These are phyloP conservation scores for Phocoena sinus DNA, from an alignment of 2,113 vertebrate genomes.

Conservation along the genomic window DNA sequence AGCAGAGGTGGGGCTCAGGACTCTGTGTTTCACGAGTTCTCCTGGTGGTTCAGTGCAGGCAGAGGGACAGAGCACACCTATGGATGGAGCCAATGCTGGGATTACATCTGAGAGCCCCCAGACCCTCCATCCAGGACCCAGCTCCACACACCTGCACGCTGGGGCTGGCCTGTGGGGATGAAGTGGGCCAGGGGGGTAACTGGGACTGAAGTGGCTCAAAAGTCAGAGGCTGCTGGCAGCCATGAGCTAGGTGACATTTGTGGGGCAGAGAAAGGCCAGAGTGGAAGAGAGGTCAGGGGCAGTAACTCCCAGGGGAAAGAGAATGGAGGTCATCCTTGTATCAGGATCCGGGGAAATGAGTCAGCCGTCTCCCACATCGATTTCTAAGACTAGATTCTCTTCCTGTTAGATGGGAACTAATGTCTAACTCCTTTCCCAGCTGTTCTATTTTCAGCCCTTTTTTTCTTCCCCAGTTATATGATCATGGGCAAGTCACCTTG, in stretches of 20 bases:
- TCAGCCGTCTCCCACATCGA: no score
- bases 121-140: neutral
- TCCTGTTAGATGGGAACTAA: neutral
- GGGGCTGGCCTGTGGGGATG: neutral
- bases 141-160: rapidly evolving
- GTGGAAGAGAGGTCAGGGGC: neutral
- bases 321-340: neutral
- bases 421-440: neutral
- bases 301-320: neutral
- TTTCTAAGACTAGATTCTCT: neutral
- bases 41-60: neutral
- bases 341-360: neutral
- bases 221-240: neutral
- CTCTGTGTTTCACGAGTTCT: neutral
- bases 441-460: neutral
- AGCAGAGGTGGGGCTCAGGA: neutral
- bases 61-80: neutral
- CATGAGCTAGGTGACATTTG: neutral
- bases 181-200: rapidly evolving
- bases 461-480: neutral
- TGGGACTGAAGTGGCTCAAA: neutral
- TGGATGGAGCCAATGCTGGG: neutral
- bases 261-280: neutral
- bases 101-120: neutral
- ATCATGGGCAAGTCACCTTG: neutral